Base-by-base conservation (phyloP, 2,113 vertebrate genomes). In the Brachyistius frenatus region DNA sequence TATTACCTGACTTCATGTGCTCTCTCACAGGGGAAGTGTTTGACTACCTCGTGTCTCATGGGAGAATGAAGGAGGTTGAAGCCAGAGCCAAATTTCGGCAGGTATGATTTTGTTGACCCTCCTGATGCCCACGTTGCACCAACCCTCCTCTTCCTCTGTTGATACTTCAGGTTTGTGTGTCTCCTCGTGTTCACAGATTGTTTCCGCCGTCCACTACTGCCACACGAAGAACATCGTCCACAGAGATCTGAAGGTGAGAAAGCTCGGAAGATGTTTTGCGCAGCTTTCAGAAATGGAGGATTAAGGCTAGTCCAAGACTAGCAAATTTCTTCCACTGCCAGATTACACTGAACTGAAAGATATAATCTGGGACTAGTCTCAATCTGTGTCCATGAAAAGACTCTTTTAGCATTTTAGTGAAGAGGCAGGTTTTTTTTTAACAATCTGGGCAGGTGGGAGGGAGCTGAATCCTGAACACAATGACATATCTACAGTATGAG, bases 51-150 rank as follows among this genome's bases (percentile, higher is more conserved):
- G 97, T 98, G 87, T 97, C 97, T 7, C 97, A 98, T 7, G 97
- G 97, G 87, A 95, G 97, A 88, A 98, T 98, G 97, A 98, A 98
- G 92, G 97, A 98, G 94, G 96, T 97, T 73, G 97, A 98, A 91
- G 97, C 97, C 7, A 93, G 97, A 92, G 94, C 94, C 91, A 95
- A 95, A 92, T 95, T 95, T 86, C 91, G 94, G 90, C 94, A 95
- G 93, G 94, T 95, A 85, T 31, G 65, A 44, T 36, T 1, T 4
- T 2, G 23, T 1, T 23, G 9, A 9, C 36, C 41, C 50, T 32
- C n/a, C 5, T 4, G 2, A 47, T 41, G 5, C 15, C 3, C 2
- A 58, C 32, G 9, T 46, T 80, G 13, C 78, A 35, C 36, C 31
- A 2, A 9, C 31, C 66, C 3, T 66, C 49, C 5, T 7, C 4